Conservation (phyloP, 2,888 invertebrate genomes). For the Bellardia pandia region DNA sequence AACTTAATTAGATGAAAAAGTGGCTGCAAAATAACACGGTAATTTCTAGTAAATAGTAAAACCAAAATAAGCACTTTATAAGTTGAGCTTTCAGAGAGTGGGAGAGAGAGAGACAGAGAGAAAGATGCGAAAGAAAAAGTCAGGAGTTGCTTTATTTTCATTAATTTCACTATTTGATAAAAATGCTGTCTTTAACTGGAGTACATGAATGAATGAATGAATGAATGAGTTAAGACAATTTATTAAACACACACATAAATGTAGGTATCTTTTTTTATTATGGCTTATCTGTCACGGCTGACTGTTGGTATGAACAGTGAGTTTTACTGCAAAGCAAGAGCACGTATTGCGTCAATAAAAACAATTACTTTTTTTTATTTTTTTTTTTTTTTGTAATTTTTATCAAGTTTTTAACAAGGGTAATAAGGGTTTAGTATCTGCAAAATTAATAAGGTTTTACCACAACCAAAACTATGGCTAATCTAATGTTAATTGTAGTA, state of each 20-base stretch:
- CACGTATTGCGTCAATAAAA: conserved; percentile 52
- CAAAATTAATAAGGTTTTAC: too few species aligned
- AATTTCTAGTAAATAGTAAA: conserved; percentile 9
- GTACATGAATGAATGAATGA: conserved; percentile 20
- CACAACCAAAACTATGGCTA: too few species aligned
- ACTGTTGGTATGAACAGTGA: background rate
- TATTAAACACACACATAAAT: conserved; percentile 45
- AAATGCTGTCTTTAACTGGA: conserved; percentile 30
- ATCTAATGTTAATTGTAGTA: too few species aligned
- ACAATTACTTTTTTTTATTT: too few species aligned
- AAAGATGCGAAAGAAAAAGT: background rate
- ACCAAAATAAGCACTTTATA: conserved; percentile 30
- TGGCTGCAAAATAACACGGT: conserved; percentile 15
- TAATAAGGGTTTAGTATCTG: too few species aligned
- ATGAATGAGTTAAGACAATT: conserved; percentile 33
- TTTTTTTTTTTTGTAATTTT: too few species aligned
- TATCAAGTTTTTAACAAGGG: too few species aligned
- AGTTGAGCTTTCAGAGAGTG: background rate
- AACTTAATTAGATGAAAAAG: conserved; percentile 68
- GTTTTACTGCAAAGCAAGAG: conserved; percentile 10
- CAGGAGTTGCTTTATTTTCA: conserved; percentile 16
- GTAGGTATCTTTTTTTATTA: conserved; percentile 4
- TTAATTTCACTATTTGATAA: conserved; percentile 44
- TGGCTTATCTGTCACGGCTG: background rate
- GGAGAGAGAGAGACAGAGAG: background rate